Base-by-base conservation (phyloP, 1,140 invertebrate genomes). In the Ericerus pela region DNA sequence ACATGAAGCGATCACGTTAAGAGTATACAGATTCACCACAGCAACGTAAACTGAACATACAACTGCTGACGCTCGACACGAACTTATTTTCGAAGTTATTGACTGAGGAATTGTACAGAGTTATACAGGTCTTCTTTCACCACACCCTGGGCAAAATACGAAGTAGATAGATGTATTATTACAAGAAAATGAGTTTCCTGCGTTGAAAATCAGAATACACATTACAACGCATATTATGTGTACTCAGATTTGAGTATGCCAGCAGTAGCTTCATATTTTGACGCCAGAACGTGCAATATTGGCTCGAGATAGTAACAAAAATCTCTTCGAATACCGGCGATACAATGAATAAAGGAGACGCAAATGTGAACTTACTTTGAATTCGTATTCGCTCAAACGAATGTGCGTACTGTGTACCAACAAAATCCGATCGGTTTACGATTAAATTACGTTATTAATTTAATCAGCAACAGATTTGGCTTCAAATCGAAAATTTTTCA, bases 381-480 rank as follows among this genome's bases (percentile, higher is more conserved):
- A 14, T 14, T 20, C 11, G 26, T 47, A 47, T 47, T 47, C 14
- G 14, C 20, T 18, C 3, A 16, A 47, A 14, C 26, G 3, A 24
- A 24, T 10, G 4, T 47, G 2, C 10, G 16, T 10, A 14, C 10
- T 22, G 20, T 22, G 41, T 14, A 47, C 10, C 18, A 24, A 24
- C 22, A 24, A 24, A 16, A 10, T 47, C 41, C 8, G 18, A 14
- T 22, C n/a, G n/a, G 14, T 22, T 22, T 22, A 24, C 4, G 12
- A 47, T 47, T 47, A 12, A 47, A 47, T 24, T 24, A 22, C 3
- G 41, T 24, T 24, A 22, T 47, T 5, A 20, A 5, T 22, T 14
- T 47, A 22, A 47, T 24, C 26, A 47, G 41, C 41, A 47, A 47
- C 41, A 47, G 41, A 24, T 47, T 47, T 41, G 8, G 26, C 41